These are phyloP conservation scores for Alloplasta piceator DNA, from an alignment of 2,888 invertebrate genomes.

Conservation along the genomic window DNA sequence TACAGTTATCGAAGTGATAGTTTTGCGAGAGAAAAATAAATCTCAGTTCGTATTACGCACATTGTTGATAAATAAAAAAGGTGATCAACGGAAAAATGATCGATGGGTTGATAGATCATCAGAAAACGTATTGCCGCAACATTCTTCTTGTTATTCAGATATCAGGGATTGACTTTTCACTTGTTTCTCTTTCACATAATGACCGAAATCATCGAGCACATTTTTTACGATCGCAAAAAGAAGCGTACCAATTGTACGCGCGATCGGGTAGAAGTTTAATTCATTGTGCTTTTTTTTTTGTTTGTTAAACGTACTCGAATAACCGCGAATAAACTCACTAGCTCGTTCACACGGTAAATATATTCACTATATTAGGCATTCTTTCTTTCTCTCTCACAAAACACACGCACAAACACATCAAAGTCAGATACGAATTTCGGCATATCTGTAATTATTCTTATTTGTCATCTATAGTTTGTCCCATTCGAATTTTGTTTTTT, in stretches of 20 bases:
- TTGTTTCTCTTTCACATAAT: conserved; percentile 6
- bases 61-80: conserved; percentile 15
- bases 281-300: conserved; percentile 65
- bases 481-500: conserved; percentile 18
- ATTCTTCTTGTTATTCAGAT: neutral
- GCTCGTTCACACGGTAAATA: conserved; percentile 42
- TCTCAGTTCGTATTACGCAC: conserved; percentile 8
- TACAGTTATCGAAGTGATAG: conserved; percentile 23
- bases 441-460: conserved; percentile 39
- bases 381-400: conserved; percentile 9
- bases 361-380: conserved; percentile 53
- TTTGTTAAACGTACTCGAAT: conserved; percentile 60
- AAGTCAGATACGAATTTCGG: conserved; percentile 11
- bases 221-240: conserved; percentile 18
- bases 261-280: conserved; percentile 63
- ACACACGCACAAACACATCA: conserved; percentile 12
- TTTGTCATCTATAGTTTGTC: conserved; percentile 30
- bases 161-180: neutral
- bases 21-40: neutral
- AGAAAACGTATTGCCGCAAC: conserved; percentile 25
- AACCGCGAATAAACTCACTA: conserved; percentile 43
- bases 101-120: conserved; percentile 1
- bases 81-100: conserved; percentile 21
- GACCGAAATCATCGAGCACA: conserved; percentile 20
- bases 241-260: conserved; percentile 50